Base-by-base conservation (phyloP, 1,140 invertebrate genomes). In the Papilio polyxenes region DNA sequence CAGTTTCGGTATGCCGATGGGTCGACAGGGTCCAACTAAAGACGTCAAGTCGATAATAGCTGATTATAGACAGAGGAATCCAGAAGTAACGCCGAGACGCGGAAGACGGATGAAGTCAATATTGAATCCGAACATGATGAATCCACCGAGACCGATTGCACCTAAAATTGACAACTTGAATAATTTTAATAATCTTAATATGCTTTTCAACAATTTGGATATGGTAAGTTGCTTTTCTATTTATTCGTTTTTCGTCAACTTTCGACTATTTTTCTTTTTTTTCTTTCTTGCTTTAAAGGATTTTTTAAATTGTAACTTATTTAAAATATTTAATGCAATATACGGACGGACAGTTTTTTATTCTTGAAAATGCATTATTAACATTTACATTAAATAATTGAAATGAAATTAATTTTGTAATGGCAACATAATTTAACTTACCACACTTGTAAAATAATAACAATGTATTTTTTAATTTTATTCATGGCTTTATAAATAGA, bases 21-120 rank as follows among this genome's bases (percentile, higher is more conserved):
- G 97, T 0, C 95, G 97, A 31, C 97, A 98, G 87, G 96, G 97
- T 0, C 96, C 97, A 0, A 97, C 97, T 44, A 95, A 98, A 72
- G 97, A 98, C 90, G 97, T 98, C 13, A 96, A 97, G 88, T 97
- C 97, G 6, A 97, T 98, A 78, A 98, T 98, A 87, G 97, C 97
- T 1, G 97, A 98, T 91, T 97, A 98, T 88, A 95, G 97, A 82
- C 96, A 97, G 74, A 94, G 96, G 83, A 96, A 97, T 91, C 97
- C 97, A 0, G 96, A 97, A 84, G 93, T 95, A 10, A 96, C 97
- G 1, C 97, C 97, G 0, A 89, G 96, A 84, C 95, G 97, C 89
- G 96, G 96, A 5, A 92, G 96, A 56, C 87, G 96, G 56, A 95
- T 96, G 90, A 95, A 96, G 86, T 94, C 95, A 9, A 90, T 94